Evolutionary conservation across 2,888 invertebrate species (phyloP), one percentile per base, ranked within the genome.

Genomic region (Rotaria magnacalcarata): DNA sequence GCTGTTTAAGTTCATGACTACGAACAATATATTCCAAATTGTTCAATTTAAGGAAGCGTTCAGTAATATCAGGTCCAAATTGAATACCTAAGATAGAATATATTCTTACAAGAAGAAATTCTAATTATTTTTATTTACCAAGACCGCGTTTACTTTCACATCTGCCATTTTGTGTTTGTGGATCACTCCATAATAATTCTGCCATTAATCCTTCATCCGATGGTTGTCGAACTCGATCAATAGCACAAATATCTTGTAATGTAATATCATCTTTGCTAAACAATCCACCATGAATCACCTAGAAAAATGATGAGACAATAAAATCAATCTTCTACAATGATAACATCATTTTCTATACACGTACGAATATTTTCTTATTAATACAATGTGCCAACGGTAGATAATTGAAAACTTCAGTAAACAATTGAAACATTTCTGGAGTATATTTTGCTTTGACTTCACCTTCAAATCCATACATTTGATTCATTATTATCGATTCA

Each of bases 401-500:
- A 94, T 95, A 96, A 92, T 98, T 98, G 92, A 97, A 99, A 41
- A 99, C 96, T 92, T 98, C 97, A 2, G 97, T 97, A 92, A 99
- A 99, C 84, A 98, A 93, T 88, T 97, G 96, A 0, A 96, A 95
- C 97, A 99, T 98, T 91, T 96, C 95, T 41, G 94, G 93, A 1
- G 86, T 74, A 86, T 92, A 99, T 92, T 99, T 99, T 11, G 95
- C 94, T 89, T 96, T 95, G 0, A 99, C 98, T 92, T 99, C 99
- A 2, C 98, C 99, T 88, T 96, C 95, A 92, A 99, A 99, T 2
- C 99, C 99, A 91, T 99, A 99, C 95, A 99, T 97, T 92, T 96
- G 95, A 92, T 99, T 99, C 98, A 99, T 99, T 87, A 95, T 96
- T 84, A 94, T 93, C 89, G 96, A 96, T 91, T 99, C 98, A 90